Evolutionary conservation across 2,113 vertebrate genomes (phyloP).

Genomic region (Eidolon helvum): DNA sequence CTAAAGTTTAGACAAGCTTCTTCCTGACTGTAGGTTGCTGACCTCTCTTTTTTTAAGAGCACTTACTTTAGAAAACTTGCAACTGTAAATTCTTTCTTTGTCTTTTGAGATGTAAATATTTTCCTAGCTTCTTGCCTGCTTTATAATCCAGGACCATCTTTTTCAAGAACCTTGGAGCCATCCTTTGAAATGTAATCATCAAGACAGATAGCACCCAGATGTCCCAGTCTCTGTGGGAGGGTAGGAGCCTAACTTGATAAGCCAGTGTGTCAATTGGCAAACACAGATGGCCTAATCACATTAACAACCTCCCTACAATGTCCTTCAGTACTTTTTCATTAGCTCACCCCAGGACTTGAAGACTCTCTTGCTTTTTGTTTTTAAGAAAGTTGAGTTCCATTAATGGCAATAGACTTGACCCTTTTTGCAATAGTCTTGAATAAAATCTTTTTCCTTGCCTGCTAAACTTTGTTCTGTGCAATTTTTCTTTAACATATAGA

Average conservation of each 20-base stretch:
- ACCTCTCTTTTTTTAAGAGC: neutral
- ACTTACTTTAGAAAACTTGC: slow-evolving; percentile 2
- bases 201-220: neutral
- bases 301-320: neutral
- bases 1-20: neutral
- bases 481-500: neutral
- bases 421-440: neutral
- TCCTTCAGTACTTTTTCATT: neutral
- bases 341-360: neutral
- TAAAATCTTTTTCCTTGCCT: neutral
- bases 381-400: neutral
- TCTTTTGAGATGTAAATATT: neutral
- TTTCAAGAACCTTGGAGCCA: neutral
- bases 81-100: neutral
- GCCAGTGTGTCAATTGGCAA: neutral
- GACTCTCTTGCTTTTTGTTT: neutral
- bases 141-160: neutral
- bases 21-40: neutral
- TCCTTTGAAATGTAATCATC: neutral
- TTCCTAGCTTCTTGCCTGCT: neutral
- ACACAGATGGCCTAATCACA: neutral
- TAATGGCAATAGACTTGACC: neutral
- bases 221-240: neutral
- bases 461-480: neutral
- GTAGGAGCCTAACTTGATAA: neutral